Percentiles rank a stretch among this genome's conserved stretches.
These are phyloP conservation scores for Polypterus bichir DNA, from an alignment of 2,113 vertebrate species.

Conservation along the genomic window DNA sequence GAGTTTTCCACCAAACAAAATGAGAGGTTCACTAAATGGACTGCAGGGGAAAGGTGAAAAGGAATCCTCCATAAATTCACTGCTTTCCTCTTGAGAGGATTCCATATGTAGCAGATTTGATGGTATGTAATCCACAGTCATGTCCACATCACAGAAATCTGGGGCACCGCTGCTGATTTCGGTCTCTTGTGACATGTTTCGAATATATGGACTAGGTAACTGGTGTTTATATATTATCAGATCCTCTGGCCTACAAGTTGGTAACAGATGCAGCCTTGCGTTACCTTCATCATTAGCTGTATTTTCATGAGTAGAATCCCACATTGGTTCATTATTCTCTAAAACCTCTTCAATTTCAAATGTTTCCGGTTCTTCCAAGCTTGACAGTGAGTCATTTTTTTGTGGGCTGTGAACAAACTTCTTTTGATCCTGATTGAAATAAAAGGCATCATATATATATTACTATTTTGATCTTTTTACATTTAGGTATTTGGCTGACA, in stretches of 20 bases:
- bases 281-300: background rate
- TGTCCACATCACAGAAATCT: conserved; percentile 33
- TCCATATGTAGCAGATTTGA: conserved; percentile 20
- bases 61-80: conserved; percentile 25
- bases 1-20: conserved; percentile 32
- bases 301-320: background rate
- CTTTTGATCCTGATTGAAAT: background rate
- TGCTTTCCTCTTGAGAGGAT: conserved; percentile 20
- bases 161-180: conserved; percentile 36
- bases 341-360: background rate
- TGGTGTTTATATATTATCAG: background rate
- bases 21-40: conserved; percentile 20
- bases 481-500: too few relatives aligned
- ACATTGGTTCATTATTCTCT: background rate
- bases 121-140: conserved; percentile 40
- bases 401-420: background rate
- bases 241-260: background rate
- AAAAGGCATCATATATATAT: background rate
- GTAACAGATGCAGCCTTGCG: background rate
- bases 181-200: conserved; percentile 49
- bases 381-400: background rate
- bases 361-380: background rate
- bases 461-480: background rate
- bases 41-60: conserved; percentile 26
- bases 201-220: conserved; percentile 38